These are phyloP conservation scores for Umimayanthus kanabou DNA, from an alignment of 92 coral and sea anemone genomes.

Conservation along the genomic window DNA sequence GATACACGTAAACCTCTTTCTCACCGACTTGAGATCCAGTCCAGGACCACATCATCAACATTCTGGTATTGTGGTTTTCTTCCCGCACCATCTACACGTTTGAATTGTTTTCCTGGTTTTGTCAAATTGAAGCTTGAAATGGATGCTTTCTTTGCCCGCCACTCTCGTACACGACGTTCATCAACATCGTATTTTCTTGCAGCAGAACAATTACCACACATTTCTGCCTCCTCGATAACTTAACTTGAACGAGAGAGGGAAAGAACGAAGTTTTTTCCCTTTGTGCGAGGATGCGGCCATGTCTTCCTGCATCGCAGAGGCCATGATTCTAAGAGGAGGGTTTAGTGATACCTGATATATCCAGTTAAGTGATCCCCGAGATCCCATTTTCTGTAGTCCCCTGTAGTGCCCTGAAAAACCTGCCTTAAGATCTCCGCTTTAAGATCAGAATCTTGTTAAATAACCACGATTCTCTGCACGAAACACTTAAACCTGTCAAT, in stretches of 20 bases:
- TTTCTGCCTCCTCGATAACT: conserved; percentile 2
- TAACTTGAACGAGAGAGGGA: neutral
- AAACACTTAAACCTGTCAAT: no score
- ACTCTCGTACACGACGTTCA: conserved; percentile 14
- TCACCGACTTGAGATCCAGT: conserved; percentile 3
- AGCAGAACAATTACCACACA: neutral
- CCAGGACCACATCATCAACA: neutral
- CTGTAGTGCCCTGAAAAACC: no score
- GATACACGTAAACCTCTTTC: conserved; percentile 13
- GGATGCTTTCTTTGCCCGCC: conserved; percentile 17
- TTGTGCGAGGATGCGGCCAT: conserved; percentile 16
- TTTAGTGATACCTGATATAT: conserved; percentile 5
- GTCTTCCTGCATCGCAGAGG: neutral
- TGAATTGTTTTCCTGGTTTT: neutral
- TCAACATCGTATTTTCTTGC: conserved; percentile 18
- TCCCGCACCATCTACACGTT: conserved; percentile 2
- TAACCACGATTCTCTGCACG: no score
- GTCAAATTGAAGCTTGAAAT: neutral
- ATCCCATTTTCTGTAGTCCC: neutral
- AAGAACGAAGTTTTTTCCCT: neutral
- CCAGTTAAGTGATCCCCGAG: neutral
- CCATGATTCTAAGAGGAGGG: conserved; percentile 6
- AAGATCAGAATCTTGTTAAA: no score
- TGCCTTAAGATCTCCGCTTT: no score
- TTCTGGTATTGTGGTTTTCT: neutral